Base-by-base conservation (phyloP, 2,797 vertebrate species). In the Phylloscopus collybita region DNA sequence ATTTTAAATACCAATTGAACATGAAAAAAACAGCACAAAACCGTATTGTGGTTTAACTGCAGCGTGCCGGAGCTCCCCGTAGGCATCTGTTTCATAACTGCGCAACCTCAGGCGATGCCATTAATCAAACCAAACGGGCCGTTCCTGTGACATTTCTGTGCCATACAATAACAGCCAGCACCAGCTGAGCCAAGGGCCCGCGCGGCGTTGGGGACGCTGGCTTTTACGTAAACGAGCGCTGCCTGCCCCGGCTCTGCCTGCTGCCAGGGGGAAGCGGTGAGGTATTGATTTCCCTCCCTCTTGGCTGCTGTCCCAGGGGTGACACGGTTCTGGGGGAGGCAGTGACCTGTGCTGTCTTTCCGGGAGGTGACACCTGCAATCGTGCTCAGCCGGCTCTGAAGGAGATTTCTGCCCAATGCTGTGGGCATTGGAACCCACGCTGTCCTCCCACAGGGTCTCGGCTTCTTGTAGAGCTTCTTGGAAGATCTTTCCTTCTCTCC, bases 1-100 rank as follows among this genome's bases (percentile, higher is more conserved):
- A 66, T 96, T 96, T 96, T 96, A 96, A 96, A 97, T 95, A 95
- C 95, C 92, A 91, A 95, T 92, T 96, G 96, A 93, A 95, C 94
- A 96, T 94, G 94, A 93, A 93, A 91, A 34, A 97, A 96, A 88
- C 94, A 96, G 94, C 95, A 86, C 74, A 88, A 93, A 96, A 92
- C 95, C 71, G 9, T 94, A 92, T 76, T 96, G 96, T 96, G 95
- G 95, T 96, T 96, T 96, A 97, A 96, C 96, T 95, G 94, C 95
- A 96, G 96, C 21, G 2, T 73, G 94, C 93, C 9, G 54, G 88
- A 95, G 95, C 90, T 95, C 96, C 96, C 96, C 0, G 18, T 92
- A 90, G 96, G 94, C 96, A 95, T 94, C 86, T 96, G 94, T 95
- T 96, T 95, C 93, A 88, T 93, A 96, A 96, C 96, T 93, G 83